phyloP scores from a whole-genome alignment of 1,140 invertebrate genomes.

The Drosophila serrata region DNA sequence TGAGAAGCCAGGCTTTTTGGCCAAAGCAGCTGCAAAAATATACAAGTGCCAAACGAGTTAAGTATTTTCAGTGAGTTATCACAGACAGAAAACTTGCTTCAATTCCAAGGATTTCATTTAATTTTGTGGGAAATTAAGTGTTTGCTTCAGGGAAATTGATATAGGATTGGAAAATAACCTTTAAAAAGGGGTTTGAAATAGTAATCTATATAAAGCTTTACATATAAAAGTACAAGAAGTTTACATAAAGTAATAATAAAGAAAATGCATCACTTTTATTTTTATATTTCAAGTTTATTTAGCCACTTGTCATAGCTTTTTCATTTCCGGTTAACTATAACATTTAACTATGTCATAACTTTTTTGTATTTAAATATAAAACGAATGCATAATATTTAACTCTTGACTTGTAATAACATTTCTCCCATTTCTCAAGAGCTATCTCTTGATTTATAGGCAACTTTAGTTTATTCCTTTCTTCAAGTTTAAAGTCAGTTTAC shows the following conservation, averaged over 20 bases:
- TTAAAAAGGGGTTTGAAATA: background rate
- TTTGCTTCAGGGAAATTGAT: background rate
- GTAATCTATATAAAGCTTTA: background rate
- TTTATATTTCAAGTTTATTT: background rate
- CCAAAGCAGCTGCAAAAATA: constrained; percentile 4
- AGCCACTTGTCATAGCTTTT: background rate
- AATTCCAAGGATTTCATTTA: background rate
- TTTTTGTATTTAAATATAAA: background rate
- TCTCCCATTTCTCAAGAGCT: background rate
- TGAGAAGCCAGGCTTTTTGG: background rate
- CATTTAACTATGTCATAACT: background rate
- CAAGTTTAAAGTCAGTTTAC: background rate
- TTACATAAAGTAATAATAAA: background rate
- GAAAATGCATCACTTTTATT: background rate
- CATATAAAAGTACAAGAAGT: no score
- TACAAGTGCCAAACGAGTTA: background rate
- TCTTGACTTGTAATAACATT: background rate
- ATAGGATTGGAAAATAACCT: background rate
- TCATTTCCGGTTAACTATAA: background rate
- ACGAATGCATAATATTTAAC: background rate
- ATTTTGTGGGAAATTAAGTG: background rate
- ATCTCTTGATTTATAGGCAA: background rate
- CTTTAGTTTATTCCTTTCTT: background rate
- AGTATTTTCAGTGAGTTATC: background rate
- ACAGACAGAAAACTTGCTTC: background rate